phyloP scores from a whole-genome alignment of 2,888 invertebrate genomes.

The Melikaiella ostensackeni region DNA sequence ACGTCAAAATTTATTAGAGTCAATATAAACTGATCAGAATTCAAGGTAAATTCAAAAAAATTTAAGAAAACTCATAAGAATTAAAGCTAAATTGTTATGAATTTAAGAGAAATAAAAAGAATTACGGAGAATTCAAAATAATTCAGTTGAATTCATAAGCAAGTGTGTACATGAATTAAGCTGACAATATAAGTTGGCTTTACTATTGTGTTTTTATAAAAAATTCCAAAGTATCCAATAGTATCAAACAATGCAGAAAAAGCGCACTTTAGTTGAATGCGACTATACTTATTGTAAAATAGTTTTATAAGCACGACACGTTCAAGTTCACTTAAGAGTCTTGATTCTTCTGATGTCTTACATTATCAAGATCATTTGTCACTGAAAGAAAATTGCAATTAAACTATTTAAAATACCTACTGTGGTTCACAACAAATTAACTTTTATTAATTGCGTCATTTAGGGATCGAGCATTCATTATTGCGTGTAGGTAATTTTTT shows the following conservation, averaged over 20 bases:
- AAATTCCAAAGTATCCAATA: background rate
- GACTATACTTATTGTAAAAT: background rate
- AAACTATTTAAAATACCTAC: background rate
- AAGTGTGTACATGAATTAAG: too few relatives aligned
- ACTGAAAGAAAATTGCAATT: background rate
- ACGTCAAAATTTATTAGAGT: background rate
- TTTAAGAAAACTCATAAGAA: background rate
- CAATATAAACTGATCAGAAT: background rate
- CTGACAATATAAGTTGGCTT: too few relatives aligned
- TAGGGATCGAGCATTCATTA: too few relatives aligned
- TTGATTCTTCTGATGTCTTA: background rate
- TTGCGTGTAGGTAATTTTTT: too few relatives aligned
- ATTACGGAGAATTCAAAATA: too few relatives aligned
- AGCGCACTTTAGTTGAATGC: background rate
- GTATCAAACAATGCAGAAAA: background rate
- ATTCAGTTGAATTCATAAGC: too few relatives aligned
- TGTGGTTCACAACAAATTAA: background rate
- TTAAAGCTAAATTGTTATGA: too few relatives aligned
- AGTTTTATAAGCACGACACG: conserved; percentile 23
- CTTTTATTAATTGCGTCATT: background rate
- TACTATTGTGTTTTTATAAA: too few relatives aligned
- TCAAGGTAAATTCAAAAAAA: background rate
- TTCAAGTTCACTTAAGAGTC: conserved; percentile 22
- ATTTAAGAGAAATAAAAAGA: too few relatives aligned
- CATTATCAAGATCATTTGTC: conserved; percentile 8